A percentile compares a stretch with the other conserved stretches of the same genome.
phyloP scores from a whole-genome alignment of 2,797 vertebrate genomes.

The Tachyglossus aculeatus region DNA sequence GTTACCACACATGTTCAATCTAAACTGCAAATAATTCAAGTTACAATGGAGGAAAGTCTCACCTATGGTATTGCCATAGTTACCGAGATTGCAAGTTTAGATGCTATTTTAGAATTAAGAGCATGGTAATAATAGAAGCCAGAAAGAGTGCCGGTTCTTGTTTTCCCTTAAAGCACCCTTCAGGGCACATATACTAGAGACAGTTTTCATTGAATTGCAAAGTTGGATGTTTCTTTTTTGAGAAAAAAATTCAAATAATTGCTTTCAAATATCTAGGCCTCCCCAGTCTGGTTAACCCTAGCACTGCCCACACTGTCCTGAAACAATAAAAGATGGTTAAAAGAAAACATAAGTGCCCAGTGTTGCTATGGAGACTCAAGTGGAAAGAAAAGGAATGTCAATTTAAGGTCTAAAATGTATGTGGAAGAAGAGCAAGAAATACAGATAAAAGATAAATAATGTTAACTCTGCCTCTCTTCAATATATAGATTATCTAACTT shows the following conservation, averaged over 20 bases:
- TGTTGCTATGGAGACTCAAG: constrained; percentile 73
- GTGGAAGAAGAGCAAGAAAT: constrained; percentile 32
- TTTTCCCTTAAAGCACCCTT: constrained; percentile 67
- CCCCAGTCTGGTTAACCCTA: constrained; percentile 62
- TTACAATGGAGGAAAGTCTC: constrained; percentile 43
- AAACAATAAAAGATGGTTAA: constrained; percentile 66
- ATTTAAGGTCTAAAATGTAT: constrained; percentile 69
- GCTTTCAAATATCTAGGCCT: constrained; percentile 56
- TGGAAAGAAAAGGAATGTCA: constrained; percentile 74
- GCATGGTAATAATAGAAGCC: constrained; percentile 55
- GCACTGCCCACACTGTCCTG: constrained; percentile 43
- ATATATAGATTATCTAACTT: too few species aligned
- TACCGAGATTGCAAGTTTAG: constrained; percentile 57
- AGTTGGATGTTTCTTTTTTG: constrained; percentile 57
- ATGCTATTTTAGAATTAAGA: constrained; percentile 58
- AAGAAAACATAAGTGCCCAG: constrained; percentile 70
- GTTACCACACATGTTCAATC: constrained; percentile 17
- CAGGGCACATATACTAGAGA: constrained; percentile 69
- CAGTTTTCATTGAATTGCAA: constrained; percentile 70
- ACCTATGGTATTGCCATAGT: constrained; percentile 59
- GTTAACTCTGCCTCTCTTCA: not conserved
- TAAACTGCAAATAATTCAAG: constrained; percentile 22
- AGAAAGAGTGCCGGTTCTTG: constrained; percentile 39
- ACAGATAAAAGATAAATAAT: not conserved
- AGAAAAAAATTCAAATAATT: constrained; percentile 58